These are phyloP conservation scores for Panthera uncia DNA, from an alignment of 2,113 vertebrate species.

Conservation along the genomic window DNA sequence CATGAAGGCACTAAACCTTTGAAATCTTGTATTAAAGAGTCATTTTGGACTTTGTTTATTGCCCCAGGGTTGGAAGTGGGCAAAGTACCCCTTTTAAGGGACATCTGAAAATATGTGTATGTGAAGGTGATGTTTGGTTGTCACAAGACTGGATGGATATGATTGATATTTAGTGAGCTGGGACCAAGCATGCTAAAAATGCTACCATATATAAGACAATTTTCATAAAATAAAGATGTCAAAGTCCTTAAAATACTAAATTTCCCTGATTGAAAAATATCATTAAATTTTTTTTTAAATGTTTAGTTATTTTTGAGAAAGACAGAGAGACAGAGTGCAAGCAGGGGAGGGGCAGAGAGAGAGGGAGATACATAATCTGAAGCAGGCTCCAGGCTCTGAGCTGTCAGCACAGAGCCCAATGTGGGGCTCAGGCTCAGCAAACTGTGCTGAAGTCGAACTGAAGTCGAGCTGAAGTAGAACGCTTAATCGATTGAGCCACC, in stretches of 20 bases:
- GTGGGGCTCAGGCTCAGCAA: too few species aligned
- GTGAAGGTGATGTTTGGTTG: not conserved
- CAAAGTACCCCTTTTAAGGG: not conserved
- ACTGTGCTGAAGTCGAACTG: too few species aligned
- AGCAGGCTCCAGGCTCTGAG: too few species aligned
- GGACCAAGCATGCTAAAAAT: not conserved
- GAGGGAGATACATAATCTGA: too few species aligned
- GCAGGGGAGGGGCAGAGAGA: too few species aligned
- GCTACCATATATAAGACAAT: not conserved
- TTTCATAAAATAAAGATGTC: not conserved
- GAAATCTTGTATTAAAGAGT: not conserved
- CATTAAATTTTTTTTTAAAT: not conserved
- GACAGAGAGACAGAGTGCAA: too few species aligned
- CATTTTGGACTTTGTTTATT: conserved; percentile 8
- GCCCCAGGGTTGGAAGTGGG: not conserved
- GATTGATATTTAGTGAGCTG: not conserved
- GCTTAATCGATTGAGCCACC: too few species aligned
- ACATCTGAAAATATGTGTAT: not conserved
- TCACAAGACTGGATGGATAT: not conserved
- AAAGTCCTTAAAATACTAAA: not conserved
- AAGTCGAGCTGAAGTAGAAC: too few species aligned
- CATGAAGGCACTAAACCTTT: not conserved
- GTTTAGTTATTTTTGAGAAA: too few species aligned
- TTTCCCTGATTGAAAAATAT: not conserved
- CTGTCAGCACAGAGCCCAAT: too few species aligned